Evolutionary conservation across 2,797 vertebrate genomes (phyloP), one percentile per base, ranked within the genome.

Genomic region (Arnoldichthys spilopterus): DNA sequence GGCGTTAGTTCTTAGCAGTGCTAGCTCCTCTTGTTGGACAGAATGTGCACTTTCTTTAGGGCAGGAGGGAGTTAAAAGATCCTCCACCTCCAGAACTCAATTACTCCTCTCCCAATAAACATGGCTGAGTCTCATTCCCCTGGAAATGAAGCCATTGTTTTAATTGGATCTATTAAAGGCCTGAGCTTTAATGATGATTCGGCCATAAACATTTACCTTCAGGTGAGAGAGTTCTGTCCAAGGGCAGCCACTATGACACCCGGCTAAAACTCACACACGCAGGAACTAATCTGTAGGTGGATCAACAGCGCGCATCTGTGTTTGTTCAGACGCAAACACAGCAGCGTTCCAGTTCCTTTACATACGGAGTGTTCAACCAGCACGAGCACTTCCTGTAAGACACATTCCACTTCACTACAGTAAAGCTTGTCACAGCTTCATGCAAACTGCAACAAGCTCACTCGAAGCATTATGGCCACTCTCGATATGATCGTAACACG

Each of bases 161-260:
- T 94, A 95, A 96, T 93, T 94, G 92, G 90, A 87, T 91, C 93
- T 93, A 92, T 94, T 95, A 95, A 95, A 92, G 76, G 53, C 81
- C 85, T 83, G 84, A 87, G 90, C 91, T 90, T 94, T 95, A 96
- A 95, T 85, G 92, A 93, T 49, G 72, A 90, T 88, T 86, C 85
- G 22, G 90, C 92, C 95, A 94, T 94, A 94, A 97, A 96, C 93
- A 94, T 93, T 93, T 96, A 94, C 91, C 93, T 95, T 91, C 93
- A 91, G 93, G 91, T 93, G 80, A 80, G 89, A 88, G 81, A 83
- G 82, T 80, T 88, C 72, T 74, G 83, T 78, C 87, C 86, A 88
- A 87, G 86, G 88, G 83, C 87, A 85, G 69, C 89, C 91, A 87
- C 40, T 32, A 49, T 62, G 54, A 75, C 79, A 63, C 75, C 32